Conservation (phyloP, 2,797 vertebrate genomes). For the Cichlasoma orientale region DNA sequence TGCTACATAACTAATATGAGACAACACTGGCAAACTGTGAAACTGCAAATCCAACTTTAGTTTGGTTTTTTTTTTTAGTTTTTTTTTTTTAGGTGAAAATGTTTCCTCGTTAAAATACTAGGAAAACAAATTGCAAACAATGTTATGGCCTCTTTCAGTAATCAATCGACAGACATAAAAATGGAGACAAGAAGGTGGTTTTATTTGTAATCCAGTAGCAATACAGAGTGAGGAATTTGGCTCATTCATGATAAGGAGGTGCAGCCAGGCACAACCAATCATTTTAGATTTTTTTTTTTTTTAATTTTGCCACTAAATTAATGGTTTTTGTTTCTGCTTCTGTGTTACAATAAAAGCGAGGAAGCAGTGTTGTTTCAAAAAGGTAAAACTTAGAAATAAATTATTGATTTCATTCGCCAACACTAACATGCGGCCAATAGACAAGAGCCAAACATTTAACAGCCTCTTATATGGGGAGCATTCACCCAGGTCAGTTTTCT, state of each 20-base stretch:
- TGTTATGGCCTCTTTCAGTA: not conserved
- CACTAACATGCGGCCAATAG: not conserved
- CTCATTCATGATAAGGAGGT: not conserved
- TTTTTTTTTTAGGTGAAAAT: not conserved
- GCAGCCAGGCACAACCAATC: not conserved
- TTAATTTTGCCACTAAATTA: not conserved
- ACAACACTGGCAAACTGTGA: slow-evolving; percentile 48
- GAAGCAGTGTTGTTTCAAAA: not conserved
- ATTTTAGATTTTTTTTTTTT: not conserved
- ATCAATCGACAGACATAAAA: not conserved
- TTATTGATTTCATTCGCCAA: not conserved
- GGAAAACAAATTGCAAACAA: slow-evolving; percentile 12
- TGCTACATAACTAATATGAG: slow-evolving; percentile 25
- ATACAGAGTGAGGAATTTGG: not conserved
- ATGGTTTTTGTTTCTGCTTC: not conserved
- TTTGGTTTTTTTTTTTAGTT: not conserved
- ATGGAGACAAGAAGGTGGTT: not conserved
- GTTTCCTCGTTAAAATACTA: not conserved
- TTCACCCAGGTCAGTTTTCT: not conserved
- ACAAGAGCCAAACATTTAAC: not conserved
- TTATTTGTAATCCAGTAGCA: not conserved
- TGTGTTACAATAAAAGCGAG: not conserved
- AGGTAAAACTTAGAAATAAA: not conserved
- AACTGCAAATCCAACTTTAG: slow-evolving; percentile 16
- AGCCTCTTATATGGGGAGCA: not conserved